phyloP scores from a whole-genome alignment of 2,113 vertebrate genomes.

The Upupa epops region DNA sequence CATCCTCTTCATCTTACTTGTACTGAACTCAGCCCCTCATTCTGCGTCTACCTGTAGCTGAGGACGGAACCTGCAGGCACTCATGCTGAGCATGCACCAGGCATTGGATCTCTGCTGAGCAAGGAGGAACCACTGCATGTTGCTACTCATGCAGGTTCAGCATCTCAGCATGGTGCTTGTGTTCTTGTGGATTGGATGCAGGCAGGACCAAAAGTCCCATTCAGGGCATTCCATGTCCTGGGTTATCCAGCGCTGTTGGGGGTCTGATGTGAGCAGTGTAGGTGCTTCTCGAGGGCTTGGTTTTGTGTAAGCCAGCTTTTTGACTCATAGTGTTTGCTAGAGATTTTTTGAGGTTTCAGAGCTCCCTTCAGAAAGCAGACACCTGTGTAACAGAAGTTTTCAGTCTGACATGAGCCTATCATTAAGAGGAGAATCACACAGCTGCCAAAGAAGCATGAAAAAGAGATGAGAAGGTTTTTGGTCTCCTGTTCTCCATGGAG shows the following conservation, averaged over 20 bases:
- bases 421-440: not conserved
- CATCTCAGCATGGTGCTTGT: not conserved
- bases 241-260: not conserved
- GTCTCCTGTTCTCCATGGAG: not conserved
- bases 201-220: not conserved
- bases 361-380: not conserved
- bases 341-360: not conserved
- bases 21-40: not conserved
- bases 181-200: not conserved
- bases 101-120: not conserved
- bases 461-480: not conserved
- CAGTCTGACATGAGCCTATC: not conserved
- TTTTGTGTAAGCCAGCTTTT: not conserved
- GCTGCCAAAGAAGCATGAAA: not conserved
- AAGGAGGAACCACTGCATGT: accelerated
- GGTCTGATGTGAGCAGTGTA: not conserved
- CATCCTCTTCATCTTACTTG: not conserved
- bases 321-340: not conserved
- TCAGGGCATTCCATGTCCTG: not conserved
- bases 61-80: not conserved
- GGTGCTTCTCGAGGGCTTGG: not conserved
- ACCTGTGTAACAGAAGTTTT: not conserved
- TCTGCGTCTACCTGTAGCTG: not conserved
- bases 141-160: accelerated
- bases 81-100: not conserved